Evolutionary conservation across 2,888 invertebrate genomes (phyloP), one percentile per base, ranked within the genome.

Genomic region (Thereva unica): DNA sequence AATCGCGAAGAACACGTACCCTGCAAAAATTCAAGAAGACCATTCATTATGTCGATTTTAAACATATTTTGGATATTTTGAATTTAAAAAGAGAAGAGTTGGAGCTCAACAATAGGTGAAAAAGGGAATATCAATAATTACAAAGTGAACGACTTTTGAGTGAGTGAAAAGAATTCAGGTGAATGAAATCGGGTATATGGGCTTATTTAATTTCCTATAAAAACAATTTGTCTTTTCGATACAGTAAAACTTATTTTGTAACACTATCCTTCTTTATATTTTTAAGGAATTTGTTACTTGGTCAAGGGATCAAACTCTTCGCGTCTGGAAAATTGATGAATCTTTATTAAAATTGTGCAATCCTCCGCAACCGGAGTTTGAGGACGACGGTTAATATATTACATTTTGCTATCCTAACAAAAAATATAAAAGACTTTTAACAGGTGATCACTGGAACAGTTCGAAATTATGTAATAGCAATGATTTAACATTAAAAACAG

Each of bases 231-330:
- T n/a, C n/a, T n/a, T n/a, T n/a, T n/a, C n/a, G n/a, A n/a, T n/a
- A n/a, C n/a, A n/a, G n/a, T n/a, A n/a, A n/a, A 50, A 50, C 37
- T 38, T 37, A 35, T n/a, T 23, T 41, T 52, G 23, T 23, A 23
- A 41, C 34, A 64, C 1, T 52, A 40, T 52, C 44, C 35, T 66
- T 63, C 50, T 42, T 44, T 63, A 9, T 64, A 42, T 42, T 42
- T 57, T 54, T 8, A 70, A 76, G 77, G 93, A 97, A 78, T 82
- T 97, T 53, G 89, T 97, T 0, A 96, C 96, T 2, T 97, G 97
- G 97, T 95, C 95, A 0, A 89, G 93, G 76, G 97, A 97, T 83
- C 95, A 96, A 76, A 93, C 91, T 9, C 83, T 97, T 45, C 85
- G 96, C 63, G 88, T 96, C 34, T 97, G 96, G 93, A 88, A 89